phyloP scores from a whole-genome alignment of 2,113 vertebrate genomes.

The Struthidea cinerea region DNA sequence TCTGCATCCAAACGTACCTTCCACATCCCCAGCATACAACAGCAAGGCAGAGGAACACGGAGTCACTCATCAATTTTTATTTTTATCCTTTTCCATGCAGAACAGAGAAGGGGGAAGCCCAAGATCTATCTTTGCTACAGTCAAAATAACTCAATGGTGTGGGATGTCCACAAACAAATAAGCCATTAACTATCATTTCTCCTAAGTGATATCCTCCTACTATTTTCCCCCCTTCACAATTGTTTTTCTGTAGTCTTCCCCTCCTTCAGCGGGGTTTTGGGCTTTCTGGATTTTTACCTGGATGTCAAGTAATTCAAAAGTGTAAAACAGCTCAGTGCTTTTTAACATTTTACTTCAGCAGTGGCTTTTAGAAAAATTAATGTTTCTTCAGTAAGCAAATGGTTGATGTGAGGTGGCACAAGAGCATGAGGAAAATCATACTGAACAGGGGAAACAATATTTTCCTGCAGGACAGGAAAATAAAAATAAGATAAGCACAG shows the following conservation, averaged over 20 bases:
- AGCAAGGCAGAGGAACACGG: neutral
- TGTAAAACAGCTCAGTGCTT: neutral
- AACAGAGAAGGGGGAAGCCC: neutral
- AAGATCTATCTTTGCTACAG: neutral
- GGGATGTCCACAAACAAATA: neutral
- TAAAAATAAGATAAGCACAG: slow-evolving; percentile 3
- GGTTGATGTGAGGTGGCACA: neutral
- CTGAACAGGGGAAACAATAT: neutral
- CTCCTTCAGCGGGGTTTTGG: neutral
- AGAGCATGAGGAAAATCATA: neutral
- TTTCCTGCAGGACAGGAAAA: neutral
- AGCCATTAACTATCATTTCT: neutral
- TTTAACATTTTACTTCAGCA: neutral
- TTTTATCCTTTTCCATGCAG: neutral
- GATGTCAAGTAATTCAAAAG: neutral
- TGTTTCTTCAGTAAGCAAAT: neutral
- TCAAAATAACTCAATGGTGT: neutral
- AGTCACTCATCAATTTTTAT: neutral
- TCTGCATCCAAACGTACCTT: neutral
- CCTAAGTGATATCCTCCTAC: neutral
- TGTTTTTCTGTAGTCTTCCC: neutral
- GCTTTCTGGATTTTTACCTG: neutral
- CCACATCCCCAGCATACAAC: neutral
- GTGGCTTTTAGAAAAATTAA: neutral
- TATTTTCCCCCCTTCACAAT: neutral